phyloP scores from a whole-genome alignment of 1,140 invertebrate genomes.

The Agraylea sexmaculata region DNA sequence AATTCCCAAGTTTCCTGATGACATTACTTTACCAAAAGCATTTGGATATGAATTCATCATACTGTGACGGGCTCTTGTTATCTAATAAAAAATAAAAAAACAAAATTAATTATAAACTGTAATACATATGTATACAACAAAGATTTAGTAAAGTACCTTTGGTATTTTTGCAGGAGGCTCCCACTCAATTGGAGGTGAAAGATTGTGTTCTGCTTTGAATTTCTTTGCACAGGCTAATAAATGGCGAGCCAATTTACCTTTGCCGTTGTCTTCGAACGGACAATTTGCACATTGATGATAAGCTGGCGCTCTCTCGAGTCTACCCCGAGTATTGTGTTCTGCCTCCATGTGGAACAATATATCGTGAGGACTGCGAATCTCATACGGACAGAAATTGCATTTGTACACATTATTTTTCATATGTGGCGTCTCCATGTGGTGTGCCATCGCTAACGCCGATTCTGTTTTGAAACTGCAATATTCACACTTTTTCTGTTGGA shows the following conservation, averaged over 20 bases:
- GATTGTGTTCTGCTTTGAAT: constrained; percentile 75
- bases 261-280: constrained; percentile 88
- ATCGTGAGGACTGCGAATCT: constrained; percentile 72
- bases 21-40: constrained; percentile 22
- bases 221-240: constrained; percentile 81
- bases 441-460: constrained; percentile 71
- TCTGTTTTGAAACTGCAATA: constrained; percentile 90
- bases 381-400: constrained; percentile 79
- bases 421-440: constrained; percentile 87
- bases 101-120: constrained; percentile 3
- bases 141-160: constrained; percentile 36
- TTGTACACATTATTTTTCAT: constrained; percentile 76
- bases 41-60: constrained; percentile 30
- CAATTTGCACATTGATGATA: constrained; percentile 90
- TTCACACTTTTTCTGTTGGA: constrained; percentile 72
- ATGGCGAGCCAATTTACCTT: constrained; percentile 84
- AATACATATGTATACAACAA: constrained; percentile 8
- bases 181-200: constrained; percentile 77
- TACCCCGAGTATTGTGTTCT: constrained; percentile 70
- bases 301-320: constrained; percentile 70
- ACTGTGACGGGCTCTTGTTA: constrained; percentile 39
- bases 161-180: constrained; percentile 88
- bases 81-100: constrained; percentile 25
- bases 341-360: constrained; percentile 87
- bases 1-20: background rate